Conservation (phyloP, 2,888 invertebrate genomes). For the Cephus pygmeus region DNA sequence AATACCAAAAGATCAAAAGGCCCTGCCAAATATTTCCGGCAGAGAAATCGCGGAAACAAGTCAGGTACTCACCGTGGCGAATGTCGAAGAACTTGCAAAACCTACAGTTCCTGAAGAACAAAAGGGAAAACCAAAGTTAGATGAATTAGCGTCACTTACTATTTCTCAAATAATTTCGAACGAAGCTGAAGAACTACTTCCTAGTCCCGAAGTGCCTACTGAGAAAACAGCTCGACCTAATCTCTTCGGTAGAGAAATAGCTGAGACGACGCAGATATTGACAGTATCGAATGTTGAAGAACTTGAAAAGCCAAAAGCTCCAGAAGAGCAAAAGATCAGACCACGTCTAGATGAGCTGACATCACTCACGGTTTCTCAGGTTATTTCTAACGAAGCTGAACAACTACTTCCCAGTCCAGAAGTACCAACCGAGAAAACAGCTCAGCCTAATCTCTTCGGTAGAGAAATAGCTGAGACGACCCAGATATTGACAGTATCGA, state of each 20-base stretch:
- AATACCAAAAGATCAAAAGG: slow-evolving; percentile 14
- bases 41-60: slow-evolving; percentile 54
- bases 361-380: slow-evolving; percentile 43
- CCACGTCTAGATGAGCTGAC: slow-evolving; percentile 46
- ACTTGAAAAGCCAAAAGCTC: slow-evolving; percentile 34
- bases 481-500: slow-evolving; percentile 50
- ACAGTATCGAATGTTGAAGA: slow-evolving; percentile 47
- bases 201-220: slow-evolving; percentile 43
- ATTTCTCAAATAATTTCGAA: slow-evolving; percentile 49
- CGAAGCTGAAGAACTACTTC: slow-evolving; percentile 42
- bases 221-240: slow-evolving; percentile 50
- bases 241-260: slow-evolving; percentile 57
- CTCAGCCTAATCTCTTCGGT: slow-evolving; percentile 22
- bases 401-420: neutral
- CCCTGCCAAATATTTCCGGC: slow-evolving; percentile 24
- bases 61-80: slow-evolving; percentile 50
- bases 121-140: slow-evolving; percentile 45
- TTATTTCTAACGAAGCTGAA: slow-evolving; percentile 10
- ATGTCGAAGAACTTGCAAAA: slow-evolving; percentile 43
- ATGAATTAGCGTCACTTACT: slow-evolving; percentile 45
- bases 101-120: slow-evolving; percentile 37
- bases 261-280: slow-evolving; percentile 60
- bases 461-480: slow-evolving; percentile 54
- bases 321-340: slow-evolving; percentile 42
- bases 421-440: slow-evolving; percentile 13